Conservation (phyloP, 1,140 invertebrate genomes). For the Parasteatoda tepidariorum region DNA sequence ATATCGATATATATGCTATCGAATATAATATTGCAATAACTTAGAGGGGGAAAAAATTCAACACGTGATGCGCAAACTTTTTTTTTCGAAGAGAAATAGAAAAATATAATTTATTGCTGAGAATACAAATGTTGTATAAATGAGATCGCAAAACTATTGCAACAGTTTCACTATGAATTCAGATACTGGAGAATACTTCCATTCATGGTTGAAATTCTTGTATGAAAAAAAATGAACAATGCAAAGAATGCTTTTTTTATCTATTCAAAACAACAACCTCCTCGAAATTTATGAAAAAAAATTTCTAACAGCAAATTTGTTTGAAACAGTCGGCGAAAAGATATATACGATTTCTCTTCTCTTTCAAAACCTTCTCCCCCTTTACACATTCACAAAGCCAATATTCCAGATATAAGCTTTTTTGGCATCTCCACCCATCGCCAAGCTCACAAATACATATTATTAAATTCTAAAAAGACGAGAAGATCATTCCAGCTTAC, state of each 20-base stretch:
- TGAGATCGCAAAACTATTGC: background rate
- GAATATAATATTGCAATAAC: no score
- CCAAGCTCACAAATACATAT: constrained; percentile 45
- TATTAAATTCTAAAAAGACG: constrained; percentile 57
- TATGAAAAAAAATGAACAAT: no score
- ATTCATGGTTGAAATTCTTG: no score
- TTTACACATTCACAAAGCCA: constrained; percentile 49
- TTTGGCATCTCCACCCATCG: background rate
- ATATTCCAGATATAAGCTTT: constrained; percentile 31
- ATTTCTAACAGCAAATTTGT: constrained; percentile 51
- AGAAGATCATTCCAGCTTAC: constrained; percentile 52
- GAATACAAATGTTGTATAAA: background rate
- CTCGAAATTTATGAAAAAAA: constrained; percentile 52
- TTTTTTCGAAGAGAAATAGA: background rate
- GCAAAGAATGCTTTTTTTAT: constrained; percentile 12
- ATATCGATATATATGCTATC: no score
- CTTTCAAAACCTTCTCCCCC: constrained; percentile 11
- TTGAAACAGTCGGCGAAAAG: constrained; percentile 43
- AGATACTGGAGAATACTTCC: constrained; percentile 2
- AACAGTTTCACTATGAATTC: constrained; percentile 51
- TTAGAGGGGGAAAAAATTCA: background rate
- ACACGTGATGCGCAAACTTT: background rate
- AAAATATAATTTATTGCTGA: constrained; percentile 30
- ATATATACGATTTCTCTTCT: constrained; percentile 36
- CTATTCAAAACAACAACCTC: constrained; percentile 48